Evolutionary conservation across 2,797 vertebrate species (phyloP).

Genomic region (Tarsius wallacei): DNA sequence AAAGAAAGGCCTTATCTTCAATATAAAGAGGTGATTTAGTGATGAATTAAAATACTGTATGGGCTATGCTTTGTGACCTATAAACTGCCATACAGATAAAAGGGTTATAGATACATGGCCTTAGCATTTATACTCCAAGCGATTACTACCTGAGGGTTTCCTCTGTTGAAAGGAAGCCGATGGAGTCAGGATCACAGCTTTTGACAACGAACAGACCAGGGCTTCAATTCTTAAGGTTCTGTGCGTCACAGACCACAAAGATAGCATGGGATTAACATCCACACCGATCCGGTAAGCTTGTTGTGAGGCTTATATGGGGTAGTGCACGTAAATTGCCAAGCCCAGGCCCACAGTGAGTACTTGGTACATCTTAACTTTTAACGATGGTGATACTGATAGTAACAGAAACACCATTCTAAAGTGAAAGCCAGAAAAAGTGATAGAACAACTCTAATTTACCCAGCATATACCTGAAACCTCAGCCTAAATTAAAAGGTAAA

Average conservation of each 20-base stretch:
- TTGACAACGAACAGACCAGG: background rate
- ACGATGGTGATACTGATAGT: background rate
- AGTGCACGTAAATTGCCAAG: background rate
- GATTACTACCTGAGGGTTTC: background rate
- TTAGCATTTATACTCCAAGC: background rate
- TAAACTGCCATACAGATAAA: background rate
- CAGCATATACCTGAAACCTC: background rate
- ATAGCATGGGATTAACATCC: background rate
- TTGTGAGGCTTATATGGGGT: background rate
- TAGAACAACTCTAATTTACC: background rate
- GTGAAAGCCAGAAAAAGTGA: conserved; percentile 1
- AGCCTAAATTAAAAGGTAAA: background rate
- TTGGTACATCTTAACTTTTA: background rate
- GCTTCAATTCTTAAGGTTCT: background rate
- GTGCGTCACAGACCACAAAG: background rate
- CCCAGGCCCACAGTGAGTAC: background rate
- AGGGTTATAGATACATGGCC: background rate
- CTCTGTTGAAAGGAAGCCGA: background rate
- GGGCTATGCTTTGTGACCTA: background rate
- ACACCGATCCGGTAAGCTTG: background rate
- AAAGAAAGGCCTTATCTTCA: background rate
- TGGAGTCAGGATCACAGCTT: background rate
- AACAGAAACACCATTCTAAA: background rate
- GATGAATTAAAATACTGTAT: background rate
- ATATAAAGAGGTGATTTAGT: background rate